Conservation (phyloP, 2,888 invertebrate genomes). For the Neria commutata region DNA sequence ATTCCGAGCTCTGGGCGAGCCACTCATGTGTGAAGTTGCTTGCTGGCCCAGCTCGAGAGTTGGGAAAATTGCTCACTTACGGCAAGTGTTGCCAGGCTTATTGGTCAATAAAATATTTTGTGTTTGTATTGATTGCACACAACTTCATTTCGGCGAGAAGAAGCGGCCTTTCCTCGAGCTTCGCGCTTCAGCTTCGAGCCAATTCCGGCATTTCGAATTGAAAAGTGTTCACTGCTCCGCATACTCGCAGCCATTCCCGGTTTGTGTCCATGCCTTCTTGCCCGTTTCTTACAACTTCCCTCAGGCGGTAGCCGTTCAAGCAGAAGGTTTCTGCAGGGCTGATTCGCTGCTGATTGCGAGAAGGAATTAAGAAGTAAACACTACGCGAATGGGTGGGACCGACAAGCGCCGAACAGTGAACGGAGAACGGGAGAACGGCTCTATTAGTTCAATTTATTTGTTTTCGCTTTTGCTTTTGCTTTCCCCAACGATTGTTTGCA, state of each 20-base stretch:
- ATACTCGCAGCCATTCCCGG: too few relatives aligned
- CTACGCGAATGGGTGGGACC: too few relatives aligned
- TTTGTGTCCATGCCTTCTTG: too few relatives aligned
- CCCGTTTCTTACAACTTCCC: neutral
- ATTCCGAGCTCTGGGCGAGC: neutral
- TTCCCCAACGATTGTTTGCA: conserved; percentile 21
- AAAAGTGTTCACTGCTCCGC: too few relatives aligned
- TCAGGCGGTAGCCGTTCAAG: neutral
- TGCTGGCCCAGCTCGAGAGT: neutral
- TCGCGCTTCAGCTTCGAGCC: too few relatives aligned
- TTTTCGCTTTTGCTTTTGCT: neutral
- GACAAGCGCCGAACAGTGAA: too few relatives aligned
- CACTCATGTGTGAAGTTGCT: conserved; percentile 1
- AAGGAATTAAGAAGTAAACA: conserved; percentile 23
- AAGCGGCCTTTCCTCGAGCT: too few relatives aligned
- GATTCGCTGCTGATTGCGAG: neutral
- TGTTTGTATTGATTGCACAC: too few relatives aligned
- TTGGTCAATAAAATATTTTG: neutral
- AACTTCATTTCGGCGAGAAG: too few relatives aligned
- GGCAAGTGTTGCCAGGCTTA: neutral
- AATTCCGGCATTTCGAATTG: too few relatives aligned
- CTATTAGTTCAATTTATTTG: conserved; percentile 29
- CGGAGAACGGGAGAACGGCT: too few relatives aligned
- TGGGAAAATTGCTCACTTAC: conserved; percentile 4
- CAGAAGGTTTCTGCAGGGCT: conserved; percentile 4